Conservation (phyloP, 2,888 invertebrate species). For the Cistogaster globosa region DNA sequence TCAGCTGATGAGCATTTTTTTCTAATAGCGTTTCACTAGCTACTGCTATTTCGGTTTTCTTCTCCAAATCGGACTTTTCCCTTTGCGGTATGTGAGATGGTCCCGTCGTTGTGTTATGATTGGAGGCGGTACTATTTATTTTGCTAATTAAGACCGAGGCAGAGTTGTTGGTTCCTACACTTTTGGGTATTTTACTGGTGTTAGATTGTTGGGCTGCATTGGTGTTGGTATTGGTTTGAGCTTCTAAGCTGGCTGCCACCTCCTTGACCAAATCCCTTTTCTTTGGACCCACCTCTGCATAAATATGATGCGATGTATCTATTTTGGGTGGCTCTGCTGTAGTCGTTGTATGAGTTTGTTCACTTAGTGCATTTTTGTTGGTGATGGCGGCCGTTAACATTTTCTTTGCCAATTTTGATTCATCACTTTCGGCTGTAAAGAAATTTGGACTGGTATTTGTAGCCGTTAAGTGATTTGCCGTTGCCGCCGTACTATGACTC, state of each 20-base stretch:
- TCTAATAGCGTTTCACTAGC: constrained; percentile 79
- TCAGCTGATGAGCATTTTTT: constrained; percentile 83
- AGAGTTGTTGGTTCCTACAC: constrained; percentile 74
- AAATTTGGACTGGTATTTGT: constrained; percentile 66
- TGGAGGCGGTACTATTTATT: constrained; percentile 73
- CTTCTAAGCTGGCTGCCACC: constrained; percentile 73
- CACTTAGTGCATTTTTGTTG: constrained; percentile 66
- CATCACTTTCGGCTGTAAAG: constrained; percentile 85
- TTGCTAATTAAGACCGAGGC: constrained; percentile 77
- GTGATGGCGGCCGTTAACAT: constrained; percentile 76
- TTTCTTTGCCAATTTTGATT: constrained; percentile 82
- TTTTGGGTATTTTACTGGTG: constrained; percentile 79
- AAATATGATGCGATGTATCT: constrained; percentile 93
- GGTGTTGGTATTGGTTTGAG: constrained; percentile 52
- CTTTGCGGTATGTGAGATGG: constrained; percentile 55
- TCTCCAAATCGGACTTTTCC: constrained; percentile 62
- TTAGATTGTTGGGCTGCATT: constrained; percentile 51
- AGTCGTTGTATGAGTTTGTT: constrained; percentile 74
- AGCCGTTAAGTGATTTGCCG: constrained; percentile 34
- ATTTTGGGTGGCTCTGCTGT: constrained; percentile 86
- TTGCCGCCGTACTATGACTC: constrained; percentile 74
- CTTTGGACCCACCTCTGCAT: constrained; percentile 80
- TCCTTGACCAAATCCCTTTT: constrained; percentile 76
- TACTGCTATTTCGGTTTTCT: constrained; percentile 78
- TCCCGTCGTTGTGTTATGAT: constrained; percentile 1